Evolutionary conservation across 1,140 invertebrate species (phyloP).

Genomic region (Psilanteris sp.): DNA sequence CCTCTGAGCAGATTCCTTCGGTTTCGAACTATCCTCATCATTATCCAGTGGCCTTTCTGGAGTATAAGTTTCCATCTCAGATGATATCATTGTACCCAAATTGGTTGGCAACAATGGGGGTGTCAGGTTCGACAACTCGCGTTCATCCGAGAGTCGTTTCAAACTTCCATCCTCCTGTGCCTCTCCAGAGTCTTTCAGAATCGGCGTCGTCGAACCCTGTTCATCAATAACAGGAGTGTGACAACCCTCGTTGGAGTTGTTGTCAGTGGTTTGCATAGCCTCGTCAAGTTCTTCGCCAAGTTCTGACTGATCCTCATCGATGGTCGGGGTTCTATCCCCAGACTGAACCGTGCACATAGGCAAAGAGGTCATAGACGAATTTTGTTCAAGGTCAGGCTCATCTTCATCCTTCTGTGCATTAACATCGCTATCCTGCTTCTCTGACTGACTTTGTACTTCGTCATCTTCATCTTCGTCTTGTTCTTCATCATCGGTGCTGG

Average conservation of each 20-base stretch:
- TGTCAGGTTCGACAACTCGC: conserved; percentile 37
- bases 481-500: no score
- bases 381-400: no score
- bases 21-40: conserved; percentile 23
- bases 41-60: conserved; percentile 39
- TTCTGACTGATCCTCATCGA: conserved; percentile 24
- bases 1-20: conserved; percentile 5
- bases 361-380: conserved; percentile 19
- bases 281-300: neutral
- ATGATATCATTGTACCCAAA: neutral
- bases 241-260: conserved; percentile 14
- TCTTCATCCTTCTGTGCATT: no score
- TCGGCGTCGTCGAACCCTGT: neutral
- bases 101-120: conserved; percentile 33
- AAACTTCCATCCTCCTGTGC: neutral
- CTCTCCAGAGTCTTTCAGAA: neutral
- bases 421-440: no score
- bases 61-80: conserved; percentile 41
- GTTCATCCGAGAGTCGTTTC: neutral
- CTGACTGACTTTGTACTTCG: no score
- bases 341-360: neutral
- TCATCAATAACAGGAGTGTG: conserved; percentile 41
- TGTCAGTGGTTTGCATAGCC: neutral
- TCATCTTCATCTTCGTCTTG: no score
- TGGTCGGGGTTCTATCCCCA: conserved; percentile 25